Evolutionary conservation across 2,888 invertebrate species (phyloP), one percentile per base, ranked within the genome.

Genomic region (Cylindroiulus punctatus): DNA sequence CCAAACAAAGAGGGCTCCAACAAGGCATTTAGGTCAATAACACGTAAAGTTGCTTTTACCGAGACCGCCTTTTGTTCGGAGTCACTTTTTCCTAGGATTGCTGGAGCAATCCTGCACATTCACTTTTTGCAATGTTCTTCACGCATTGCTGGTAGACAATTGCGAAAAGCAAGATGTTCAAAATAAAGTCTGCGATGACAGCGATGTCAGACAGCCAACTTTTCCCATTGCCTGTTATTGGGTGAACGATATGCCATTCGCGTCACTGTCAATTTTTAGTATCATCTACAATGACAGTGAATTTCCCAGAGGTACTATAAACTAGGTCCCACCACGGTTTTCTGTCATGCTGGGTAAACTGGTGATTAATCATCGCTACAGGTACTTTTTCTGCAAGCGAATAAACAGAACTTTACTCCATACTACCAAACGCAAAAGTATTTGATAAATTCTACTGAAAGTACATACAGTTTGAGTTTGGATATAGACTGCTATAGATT

Each of bases 21-120:
- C 76, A 76, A 76, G 76, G 76, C 76, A 76, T 76, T 30, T 76
- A 30, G 76, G 76, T 76, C 76, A 76, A 76, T 76, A 76, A 76
- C 76, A 76, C 76, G 26, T 57, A n/a, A 76, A 7, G 76, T 14
- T 76, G 76, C 76, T 76, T 76, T 76, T 76, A 2, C 26, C 0
- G 65, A 76, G 30, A 76, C 76, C 76, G 30, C 76, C 76, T 76
- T 30, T 76, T 76, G 76, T 65, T 26, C 76, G 10, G 30, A 76
- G 26, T 7, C 14, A 30, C 76, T 65, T 65, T 76, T 65, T 65
- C 17, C 65, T 65, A n/a, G 65, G n/a, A n/a, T n/a, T n/a, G 8
- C 65, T 8, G 65, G 65, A 65, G n/a, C 65, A 65, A 57, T 65
- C 65, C 65, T 22, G 10, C 22, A 22, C 65, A 65, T 65, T 65